Evolutionary conservation across 2,113 vertebrate genomes (phyloP), one percentile per base, ranked within the genome.

Genomic region (Holacanthus passer): DNA sequence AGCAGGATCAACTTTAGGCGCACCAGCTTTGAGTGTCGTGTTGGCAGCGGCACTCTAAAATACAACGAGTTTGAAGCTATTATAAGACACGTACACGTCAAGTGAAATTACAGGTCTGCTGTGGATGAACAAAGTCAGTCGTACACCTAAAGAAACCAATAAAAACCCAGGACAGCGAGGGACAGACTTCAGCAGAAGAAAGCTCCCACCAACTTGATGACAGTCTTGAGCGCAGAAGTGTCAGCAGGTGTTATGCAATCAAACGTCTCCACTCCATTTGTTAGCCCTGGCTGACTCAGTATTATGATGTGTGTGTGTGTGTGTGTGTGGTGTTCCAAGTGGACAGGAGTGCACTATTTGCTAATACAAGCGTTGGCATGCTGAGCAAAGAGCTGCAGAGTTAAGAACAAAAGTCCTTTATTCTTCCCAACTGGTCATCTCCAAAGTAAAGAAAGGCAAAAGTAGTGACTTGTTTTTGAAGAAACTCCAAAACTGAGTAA

Each of bases 41-140:
- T 55, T 35, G 67, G 70, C 7, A 10, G 80, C 20, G 8, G 86
- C 32, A 58, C 87, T 93, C 93, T 94, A 93, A 80, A 88, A 93
- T 71, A 35, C 87, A 92, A 75, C 62, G 1, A 56, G 27, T 74
- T 75, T 39, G 2, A 81, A 43, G 71, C 24, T 58, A 52, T 88
- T 86, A 83, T 52, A 64, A 59, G 24, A 29, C 32, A 35, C 59
- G 53, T 37, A 65, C 11, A 71, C 17, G 43, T 62, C 29, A 43
- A 50, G 55, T 45, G 43, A 39, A 77, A 48, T 16, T 7, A 77
- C 27, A 81, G 24, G n/a, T 62, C 60, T 2, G 4, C 22, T 66
- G 43, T 22, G 17, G 11, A 43, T n/a, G 20, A 22, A 58, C 32
- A 64, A 70, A 66, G 17, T 50, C 27, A 31, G 37, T 7, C 19